Evolutionary conservation across 2,113 vertebrate genomes (phyloP).

Genomic region (Dromiciops gliroides): DNA sequence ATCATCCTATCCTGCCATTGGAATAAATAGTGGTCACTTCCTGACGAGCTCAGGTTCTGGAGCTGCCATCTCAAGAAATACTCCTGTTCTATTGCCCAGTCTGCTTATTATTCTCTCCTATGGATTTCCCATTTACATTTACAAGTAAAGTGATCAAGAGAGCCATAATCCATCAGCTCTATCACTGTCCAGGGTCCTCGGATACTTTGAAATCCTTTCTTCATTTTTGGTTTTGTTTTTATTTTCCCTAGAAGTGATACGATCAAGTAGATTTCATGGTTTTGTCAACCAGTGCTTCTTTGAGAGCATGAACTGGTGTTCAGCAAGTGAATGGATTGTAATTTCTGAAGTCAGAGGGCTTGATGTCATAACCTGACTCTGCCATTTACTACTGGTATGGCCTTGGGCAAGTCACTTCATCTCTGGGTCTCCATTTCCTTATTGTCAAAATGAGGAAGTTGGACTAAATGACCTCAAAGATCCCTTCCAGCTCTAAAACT

Average conservation of each 20-base stretch:
- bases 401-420: background rate
- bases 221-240: conserved; percentile 16
- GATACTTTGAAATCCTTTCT: conserved; percentile 18
- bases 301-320: background rate
- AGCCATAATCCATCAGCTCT: background rate
- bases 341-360: background rate
- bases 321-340: background rate
- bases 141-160: conserved; percentile 1
- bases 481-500: background rate
- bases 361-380: background rate
- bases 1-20: background rate
- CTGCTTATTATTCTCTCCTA: background rate
- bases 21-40: background rate
- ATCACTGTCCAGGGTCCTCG: background rate
- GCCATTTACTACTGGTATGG: background rate
- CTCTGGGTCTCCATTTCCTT: background rate
- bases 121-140: background rate
- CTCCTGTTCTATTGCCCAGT: background rate
- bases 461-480: background rate
- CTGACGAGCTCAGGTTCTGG: background rate
- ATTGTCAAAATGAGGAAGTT: background rate
- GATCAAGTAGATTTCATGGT: background rate
- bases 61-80: background rate
- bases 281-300: conserved; percentile 12
- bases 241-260: background rate